phyloP scores from a whole-genome alignment of 2,113 vertebrate species.

The Notiomystis cincta region DNA sequence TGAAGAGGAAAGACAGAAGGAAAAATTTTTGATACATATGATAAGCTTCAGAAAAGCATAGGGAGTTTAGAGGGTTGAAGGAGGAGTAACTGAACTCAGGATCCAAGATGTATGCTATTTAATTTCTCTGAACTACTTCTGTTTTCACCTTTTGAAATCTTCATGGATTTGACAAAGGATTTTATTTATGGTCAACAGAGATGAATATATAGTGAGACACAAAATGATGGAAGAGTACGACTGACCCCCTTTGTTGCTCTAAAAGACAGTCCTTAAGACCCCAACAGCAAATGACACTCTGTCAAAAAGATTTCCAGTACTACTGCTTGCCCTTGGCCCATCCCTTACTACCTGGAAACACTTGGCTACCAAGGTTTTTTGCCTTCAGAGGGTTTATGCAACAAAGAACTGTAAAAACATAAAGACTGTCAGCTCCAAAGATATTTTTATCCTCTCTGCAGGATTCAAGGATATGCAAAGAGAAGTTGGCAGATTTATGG shows the following conservation, averaged over 20 bases:
- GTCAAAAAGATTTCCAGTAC: background rate
- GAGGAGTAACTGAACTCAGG: background rate
- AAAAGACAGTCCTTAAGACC: background rate
- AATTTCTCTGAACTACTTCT: background rate
- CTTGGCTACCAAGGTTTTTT: background rate
- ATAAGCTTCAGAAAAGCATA: background rate
- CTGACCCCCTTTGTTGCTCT: background rate
- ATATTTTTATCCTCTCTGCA: slow-evolving; percentile 24
- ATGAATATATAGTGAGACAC: background rate
- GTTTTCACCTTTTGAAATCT: background rate
- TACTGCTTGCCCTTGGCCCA: background rate
- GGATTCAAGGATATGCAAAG: slow-evolving; percentile 17
- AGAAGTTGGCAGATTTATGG: background rate
- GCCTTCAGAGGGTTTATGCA: background rate
- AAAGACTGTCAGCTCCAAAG: background rate
- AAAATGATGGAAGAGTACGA: background rate
- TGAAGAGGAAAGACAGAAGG: background rate
- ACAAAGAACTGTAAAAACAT: background rate
- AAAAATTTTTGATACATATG: background rate
- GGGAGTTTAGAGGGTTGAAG: background rate
- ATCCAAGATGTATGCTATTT: background rate
- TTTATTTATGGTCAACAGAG: slow-evolving; percentile 1
- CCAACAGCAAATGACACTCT: background rate
- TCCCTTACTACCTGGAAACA: background rate
- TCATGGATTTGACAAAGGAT: background rate